A percentile compares a stretch with the other conserved stretches of the same genome.
phyloP scores from a whole-genome alignment of 2,888 invertebrate genomes.

The Apamea sordens region DNA sequence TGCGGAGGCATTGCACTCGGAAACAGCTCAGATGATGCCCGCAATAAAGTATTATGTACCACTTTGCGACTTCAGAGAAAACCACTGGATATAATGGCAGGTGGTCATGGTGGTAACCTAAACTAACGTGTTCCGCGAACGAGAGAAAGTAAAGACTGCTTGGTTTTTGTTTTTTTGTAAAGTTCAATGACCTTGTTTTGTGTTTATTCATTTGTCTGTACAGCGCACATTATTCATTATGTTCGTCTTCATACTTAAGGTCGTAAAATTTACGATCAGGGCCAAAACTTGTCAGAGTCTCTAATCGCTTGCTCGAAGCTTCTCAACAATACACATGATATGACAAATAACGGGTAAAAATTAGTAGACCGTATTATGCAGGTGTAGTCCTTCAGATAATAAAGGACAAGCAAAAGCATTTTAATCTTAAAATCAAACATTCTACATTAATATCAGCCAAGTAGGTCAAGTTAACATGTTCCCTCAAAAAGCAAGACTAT shows the following conservation, averaged over 20 bases:
- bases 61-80: constrained; percentile 21
- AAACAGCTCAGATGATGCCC: constrained; percentile 13
- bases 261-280: neutral
- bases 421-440: neutral
- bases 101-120: too few species aligned
- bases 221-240: neutral
- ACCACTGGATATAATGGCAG: constrained; percentile 4
- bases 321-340: too few species aligned
- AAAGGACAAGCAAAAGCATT: neutral
- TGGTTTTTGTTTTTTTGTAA: constrained; percentile 26
- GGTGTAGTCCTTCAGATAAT: neutral
- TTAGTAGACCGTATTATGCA: neutral
- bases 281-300: neutral
- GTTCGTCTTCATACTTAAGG: neutral
- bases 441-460: neutral
- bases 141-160: constrained; percentile 50
- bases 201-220: neutral
- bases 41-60: constrained; percentile 18
- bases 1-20: constrained; percentile 47
- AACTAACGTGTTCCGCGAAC: constrained; percentile 32
- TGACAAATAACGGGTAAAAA: neutral
- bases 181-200: constrained; percentile 38
- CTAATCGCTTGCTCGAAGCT: neutral
- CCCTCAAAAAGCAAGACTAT: too few species aligned
- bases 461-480: neutral